Conservation (phyloP, 1,140 invertebrate species). For the Papilio polytes region DNA sequence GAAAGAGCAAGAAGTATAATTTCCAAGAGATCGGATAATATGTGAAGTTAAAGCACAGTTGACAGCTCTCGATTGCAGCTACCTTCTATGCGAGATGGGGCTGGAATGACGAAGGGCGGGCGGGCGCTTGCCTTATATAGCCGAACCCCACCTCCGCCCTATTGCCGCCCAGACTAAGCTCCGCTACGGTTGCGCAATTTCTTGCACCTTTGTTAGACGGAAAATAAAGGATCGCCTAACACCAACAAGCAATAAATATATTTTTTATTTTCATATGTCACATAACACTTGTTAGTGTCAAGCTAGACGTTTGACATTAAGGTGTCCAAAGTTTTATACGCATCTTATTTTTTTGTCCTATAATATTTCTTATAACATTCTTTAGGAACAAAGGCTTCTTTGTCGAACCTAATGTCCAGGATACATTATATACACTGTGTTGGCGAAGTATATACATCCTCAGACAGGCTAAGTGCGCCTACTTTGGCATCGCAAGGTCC, state of each 20-base stretch:
- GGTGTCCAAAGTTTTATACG: background rate
- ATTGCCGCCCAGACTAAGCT: conserved; percentile 31
- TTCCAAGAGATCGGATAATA: conserved; percentile 8
- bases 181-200: conserved; percentile 29
- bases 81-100: conserved; percentile 36
- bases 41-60: conserved; percentile 15
- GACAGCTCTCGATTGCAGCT: background rate
- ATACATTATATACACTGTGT: too few species aligned
- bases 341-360: background rate
- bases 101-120: conserved; percentile 55
- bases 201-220: conserved; percentile 22
- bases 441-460: too few species aligned
- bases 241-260: background rate
- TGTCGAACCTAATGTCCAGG: too few species aligned
- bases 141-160: conserved; percentile 31
- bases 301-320: background rate
- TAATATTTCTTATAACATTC: too few species aligned
- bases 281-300: background rate
- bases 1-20: conserved; percentile 10
- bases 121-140: conserved; percentile 34
- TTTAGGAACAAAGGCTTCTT: too few species aligned
- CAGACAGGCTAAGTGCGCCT: too few species aligned
- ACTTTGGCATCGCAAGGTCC: too few species aligned
- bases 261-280: background rate
- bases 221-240: background rate